Evolutionary conservation across 2,888 invertebrate genomes (phyloP), one percentile per base, ranked within the genome.

Genomic region (Xanthorhoe designata): DNA sequence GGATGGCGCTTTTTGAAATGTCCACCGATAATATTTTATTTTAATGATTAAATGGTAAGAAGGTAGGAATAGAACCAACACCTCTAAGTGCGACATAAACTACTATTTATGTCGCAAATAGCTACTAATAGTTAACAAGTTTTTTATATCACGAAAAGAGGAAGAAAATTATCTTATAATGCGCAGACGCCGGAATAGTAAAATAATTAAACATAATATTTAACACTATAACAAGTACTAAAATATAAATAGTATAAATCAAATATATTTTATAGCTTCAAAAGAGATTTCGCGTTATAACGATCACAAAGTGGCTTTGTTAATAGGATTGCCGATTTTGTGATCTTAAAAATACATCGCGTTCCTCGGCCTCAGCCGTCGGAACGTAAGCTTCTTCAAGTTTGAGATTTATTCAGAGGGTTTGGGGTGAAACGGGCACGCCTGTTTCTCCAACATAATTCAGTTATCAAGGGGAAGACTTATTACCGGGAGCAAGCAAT

Each of bases 371-470:
- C 61, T 61, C 62, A 55, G 56, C 53, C 58, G 64, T 64, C 60
- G 63, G 57, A 59, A 68, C 71, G 72, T 74, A 77, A 77, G 77
- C 80, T 85, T 75, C 79, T 81, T 83, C 81, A 79, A 85, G 84
- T 82, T 81, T 76, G 82, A 86, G 86, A 88, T 89, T 87, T 90
- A 86, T 89, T 84, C 82, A 80, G 86, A 86, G 91, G 90, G 88
- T 85, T 81, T 76, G 80, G 78, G 80, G 80, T 83, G 84, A 63
- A 57, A 52, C 63, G 57, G 81, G 82, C 80, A 80, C 84, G 85
- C 85, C 82, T 86, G 84, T 86, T 85, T 86, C 85, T 84, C 86
- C 85, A 87, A 88, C 84, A 87, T 89, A 88, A 86, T 82, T 86
- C 84, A 78, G 82, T 84, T 85, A 84, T 84, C 83, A 85, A 84